Percentiles rank a stretch among this genome's conserved stretches.
Conservation (phyloP, 2,113 vertebrate species). For the Copsychus sechellarum region DNA sequence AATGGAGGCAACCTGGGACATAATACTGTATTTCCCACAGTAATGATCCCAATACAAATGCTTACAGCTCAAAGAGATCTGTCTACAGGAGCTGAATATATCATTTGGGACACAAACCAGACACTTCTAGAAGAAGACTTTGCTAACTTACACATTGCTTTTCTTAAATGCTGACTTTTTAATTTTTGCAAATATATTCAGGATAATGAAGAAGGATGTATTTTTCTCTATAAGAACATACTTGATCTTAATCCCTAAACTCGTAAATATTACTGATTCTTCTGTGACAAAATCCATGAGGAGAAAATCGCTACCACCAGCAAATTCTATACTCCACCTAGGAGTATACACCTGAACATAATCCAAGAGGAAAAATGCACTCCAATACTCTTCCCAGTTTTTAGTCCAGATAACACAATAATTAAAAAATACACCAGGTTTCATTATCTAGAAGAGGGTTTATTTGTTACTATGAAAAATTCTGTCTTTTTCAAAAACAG, state of each 20-base stretch:
- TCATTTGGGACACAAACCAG: neutral
- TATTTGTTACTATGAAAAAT: neutral
- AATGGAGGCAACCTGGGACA: neutral
- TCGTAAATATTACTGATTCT: neutral
- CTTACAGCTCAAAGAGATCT: neutral
- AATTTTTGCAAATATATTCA: neutral
- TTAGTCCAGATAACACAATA: neutral
- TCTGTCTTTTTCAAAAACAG: neutral
- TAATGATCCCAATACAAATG: neutral
- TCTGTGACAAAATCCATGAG: neutral
- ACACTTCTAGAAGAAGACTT: neutral
- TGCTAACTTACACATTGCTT: neutral
- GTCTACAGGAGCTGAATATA: neutral
- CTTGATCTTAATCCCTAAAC: neutral
- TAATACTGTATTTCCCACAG: neutral
- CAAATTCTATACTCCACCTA: neutral
- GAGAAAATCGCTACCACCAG: neutral
- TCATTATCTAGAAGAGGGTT: neutral
- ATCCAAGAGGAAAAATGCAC: neutral
- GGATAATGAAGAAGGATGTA: neutral
- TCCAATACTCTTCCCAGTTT: neutral
- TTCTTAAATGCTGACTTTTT: neutral
- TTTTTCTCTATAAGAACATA: neutral
- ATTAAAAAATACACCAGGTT: neutral
- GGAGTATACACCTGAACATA: neutral